Evolutionary conservation across 2,797 vertebrate genomes (phyloP).

Genomic region (Apogon talboti): DNA sequence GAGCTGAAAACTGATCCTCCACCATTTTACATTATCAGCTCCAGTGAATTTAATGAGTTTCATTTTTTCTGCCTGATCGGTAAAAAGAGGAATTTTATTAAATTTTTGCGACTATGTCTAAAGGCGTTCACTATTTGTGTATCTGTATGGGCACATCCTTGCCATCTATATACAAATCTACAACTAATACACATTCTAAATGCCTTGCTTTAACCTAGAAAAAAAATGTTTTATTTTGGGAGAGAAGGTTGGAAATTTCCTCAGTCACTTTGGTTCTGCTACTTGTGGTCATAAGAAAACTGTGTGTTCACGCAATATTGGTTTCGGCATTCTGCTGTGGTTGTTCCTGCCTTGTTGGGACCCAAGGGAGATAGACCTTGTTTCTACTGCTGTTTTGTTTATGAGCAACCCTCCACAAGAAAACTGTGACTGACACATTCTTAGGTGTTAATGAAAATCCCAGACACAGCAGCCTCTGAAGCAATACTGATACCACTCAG

Average conservation of each 20-base stretch:
- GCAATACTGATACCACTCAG: conserved; percentile 58
- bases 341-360: conserved; percentile 1
- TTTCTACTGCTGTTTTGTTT: conserved; percentile 67
- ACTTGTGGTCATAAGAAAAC: conserved; percentile 6
- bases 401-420: conserved; percentile 55
- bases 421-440: conserved; percentile 75
- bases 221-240: too few species aligned
- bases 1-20: too few species aligned
- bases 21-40: too few species aligned
- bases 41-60: too few species aligned
- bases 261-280: background rate
- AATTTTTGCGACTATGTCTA: too few species aligned
- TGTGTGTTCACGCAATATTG: conserved; percentile 15
- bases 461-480: conserved; percentile 59
- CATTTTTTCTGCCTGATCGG: too few species aligned
- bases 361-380: conserved; percentile 35
- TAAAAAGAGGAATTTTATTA: too few species aligned
- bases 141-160: too few species aligned
- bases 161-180: too few species aligned
- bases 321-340: conserved; percentile 6
- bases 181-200: too few species aligned
- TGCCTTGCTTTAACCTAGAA: too few species aligned
- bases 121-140: too few species aligned
- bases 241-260: background rate
- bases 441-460: conserved; percentile 81